Evolutionary conservation across 92 coral and sea anemone genomes (phyloP).

Genomic region (Epizoanthus scotinus): DNA sequence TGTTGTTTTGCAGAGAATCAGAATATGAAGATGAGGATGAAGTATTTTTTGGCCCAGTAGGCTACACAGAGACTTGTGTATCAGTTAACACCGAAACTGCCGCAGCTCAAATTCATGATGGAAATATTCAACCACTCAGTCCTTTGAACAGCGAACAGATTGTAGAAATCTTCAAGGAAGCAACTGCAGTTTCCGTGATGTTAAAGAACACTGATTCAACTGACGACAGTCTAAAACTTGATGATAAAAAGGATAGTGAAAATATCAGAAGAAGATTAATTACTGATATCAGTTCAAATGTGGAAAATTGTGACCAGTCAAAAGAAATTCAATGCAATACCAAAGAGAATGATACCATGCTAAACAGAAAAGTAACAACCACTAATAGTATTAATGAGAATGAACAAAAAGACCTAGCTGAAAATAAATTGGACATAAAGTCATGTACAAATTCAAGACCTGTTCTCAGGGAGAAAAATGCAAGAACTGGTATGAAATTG

Average conservation of each 20-base stretch:
- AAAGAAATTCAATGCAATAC: background rate
- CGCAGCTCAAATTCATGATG: constrained; percentile 53
- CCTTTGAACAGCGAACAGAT: constrained; percentile 90
- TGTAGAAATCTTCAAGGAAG: constrained; percentile 94
- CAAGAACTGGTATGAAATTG: background rate
- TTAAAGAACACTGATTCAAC: constrained; percentile 49
- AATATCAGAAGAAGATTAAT: constrained; percentile 33
- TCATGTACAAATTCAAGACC: constrained; percentile 4
- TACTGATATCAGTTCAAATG: background rate
- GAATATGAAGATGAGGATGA: constrained; percentile 82
- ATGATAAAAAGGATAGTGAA: constrained; percentile 7
- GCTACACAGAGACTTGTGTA: constrained; percentile 89
- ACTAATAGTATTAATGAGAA: background rate
- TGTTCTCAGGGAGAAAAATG: constrained; percentile 22
- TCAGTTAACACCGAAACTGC: constrained; percentile 53
- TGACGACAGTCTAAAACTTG: constrained; percentile 2
- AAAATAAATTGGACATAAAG: background rate
- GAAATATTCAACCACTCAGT: constrained; percentile 63
- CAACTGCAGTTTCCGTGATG: constrained; percentile 83
- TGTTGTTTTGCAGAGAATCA: constrained; percentile 39
- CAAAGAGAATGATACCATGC: background rate
- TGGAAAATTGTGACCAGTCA: constrained; percentile 21
- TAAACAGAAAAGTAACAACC: background rate
- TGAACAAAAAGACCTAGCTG: background rate
- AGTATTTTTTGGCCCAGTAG: constrained; percentile 95